Conservation (phyloP, 2,113 vertebrate species). For the Lipophrys pholis region DNA sequence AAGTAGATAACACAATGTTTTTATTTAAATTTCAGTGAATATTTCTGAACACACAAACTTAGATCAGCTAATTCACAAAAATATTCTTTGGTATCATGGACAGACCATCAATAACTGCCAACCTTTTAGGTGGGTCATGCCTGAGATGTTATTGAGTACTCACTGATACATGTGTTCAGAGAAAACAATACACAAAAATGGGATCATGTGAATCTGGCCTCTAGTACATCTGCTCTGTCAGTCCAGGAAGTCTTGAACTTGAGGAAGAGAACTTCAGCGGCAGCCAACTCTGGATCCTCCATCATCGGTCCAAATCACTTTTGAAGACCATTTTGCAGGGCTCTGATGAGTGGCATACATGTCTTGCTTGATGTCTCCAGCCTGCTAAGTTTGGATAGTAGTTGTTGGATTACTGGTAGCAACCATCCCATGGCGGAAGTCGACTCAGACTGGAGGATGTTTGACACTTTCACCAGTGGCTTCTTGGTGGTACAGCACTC, state of each 20-base stretch:
- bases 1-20: background rate
- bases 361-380: slow-evolving; percentile 1
- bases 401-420: background rate
- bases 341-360: background rate
- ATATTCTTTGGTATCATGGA: background rate
- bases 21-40: background rate
- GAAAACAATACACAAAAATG: background rate
- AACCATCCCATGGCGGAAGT: no score
- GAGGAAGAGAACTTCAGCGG: background rate
- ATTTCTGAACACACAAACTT: background rate
- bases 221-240: background rate
- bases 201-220: background rate
- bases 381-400: background rate
- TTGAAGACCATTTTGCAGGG: background rate
- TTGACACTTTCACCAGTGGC: background rate
- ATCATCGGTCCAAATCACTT: background rate
- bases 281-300: no score
- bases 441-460: background rate
- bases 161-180: background rate
- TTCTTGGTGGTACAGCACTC: no score
- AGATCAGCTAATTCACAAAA: background rate
- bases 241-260: background rate
- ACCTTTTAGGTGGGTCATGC: no score
- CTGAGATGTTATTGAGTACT: no score
- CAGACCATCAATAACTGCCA: background rate